These are phyloP conservation scores for Helogale parvula DNA, from an alignment of 2,113 vertebrate genomes.

Conservation along the genomic window DNA sequence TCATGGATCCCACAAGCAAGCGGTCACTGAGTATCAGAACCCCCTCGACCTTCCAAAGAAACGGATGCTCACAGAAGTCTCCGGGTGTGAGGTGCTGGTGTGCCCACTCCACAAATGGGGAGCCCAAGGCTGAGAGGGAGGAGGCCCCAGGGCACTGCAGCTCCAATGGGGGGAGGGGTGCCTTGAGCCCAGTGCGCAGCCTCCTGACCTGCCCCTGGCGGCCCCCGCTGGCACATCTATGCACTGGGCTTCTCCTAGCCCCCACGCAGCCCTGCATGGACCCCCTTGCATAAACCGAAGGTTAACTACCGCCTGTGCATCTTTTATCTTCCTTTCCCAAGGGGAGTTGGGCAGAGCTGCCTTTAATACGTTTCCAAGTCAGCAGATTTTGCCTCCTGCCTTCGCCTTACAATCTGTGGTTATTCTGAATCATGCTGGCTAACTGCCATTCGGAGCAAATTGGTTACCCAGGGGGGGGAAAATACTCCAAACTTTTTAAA, in stretches of 20 bases:
- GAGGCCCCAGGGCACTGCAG: rapidly evolving
- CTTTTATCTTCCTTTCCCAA: background rate
- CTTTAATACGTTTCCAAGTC: slow-evolving; percentile 32
- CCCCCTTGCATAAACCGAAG: background rate
- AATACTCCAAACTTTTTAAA: background rate
- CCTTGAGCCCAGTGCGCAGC: background rate
- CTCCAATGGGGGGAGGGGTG: too few species aligned
- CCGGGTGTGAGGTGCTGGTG: background rate
- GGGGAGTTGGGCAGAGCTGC: background rate
- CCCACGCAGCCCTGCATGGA: background rate
- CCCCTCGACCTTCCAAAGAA: background rate
- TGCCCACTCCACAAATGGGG: background rate
- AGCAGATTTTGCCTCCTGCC: slow-evolving; percentile 46
- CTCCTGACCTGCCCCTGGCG: background rate
- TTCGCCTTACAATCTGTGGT: background rate
- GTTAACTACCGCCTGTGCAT: background rate
- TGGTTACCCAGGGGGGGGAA: background rate
- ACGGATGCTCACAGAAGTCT: background rate
- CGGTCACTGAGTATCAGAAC: background rate
- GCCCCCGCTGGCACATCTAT: rapidly evolving
- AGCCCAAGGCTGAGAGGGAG: background rate
- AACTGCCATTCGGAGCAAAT: slow-evolving; percentile 57
- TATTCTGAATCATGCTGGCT: slow-evolving; percentile 56
- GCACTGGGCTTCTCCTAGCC: background rate
- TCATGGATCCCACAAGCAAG: background rate